Evolutionary conservation across 2,888 invertebrate genomes (phyloP).

Genomic region (Athripsodes cinereus): DNA sequence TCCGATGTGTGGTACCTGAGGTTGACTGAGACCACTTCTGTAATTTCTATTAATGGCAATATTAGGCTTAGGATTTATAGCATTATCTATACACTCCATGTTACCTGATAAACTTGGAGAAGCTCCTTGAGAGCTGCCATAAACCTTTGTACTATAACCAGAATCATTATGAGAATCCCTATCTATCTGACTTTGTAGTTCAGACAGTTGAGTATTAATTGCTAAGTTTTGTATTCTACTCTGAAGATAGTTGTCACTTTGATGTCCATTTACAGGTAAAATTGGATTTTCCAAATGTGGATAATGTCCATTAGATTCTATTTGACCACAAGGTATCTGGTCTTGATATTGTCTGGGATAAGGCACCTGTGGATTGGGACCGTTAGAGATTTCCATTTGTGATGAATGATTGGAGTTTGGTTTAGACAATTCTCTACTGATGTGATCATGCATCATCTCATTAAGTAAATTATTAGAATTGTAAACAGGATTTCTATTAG

Average conservation of each 20-base stretch:
- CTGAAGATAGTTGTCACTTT: conserved; percentile 43
- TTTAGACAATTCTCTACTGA: conserved; percentile 44
- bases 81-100: conserved; percentile 41
- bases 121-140: conserved; percentile 70
- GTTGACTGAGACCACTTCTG: conserved; percentile 34
- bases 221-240: conserved; percentile 46
- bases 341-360: conserved; percentile 1
- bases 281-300: conserved; percentile 24
- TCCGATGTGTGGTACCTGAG: conserved; percentile 42
- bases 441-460: conserved; percentile 51
- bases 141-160: conserved; percentile 78
- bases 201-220: conserved; percentile 46
- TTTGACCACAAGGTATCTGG: background rate
- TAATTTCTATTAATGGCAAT: conserved; percentile 32
- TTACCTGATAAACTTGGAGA: conserved; percentile 67
- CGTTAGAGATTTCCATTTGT: background rate
- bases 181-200: conserved; percentile 49
- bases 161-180: conserved; percentile 75
- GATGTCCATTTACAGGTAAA: conserved; percentile 27
- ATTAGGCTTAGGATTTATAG: conserved; percentile 35
- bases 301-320: conserved; percentile 13
- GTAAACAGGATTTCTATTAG: conserved; percentile 44
- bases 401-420: background rate
- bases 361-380: background rate
- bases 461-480: conserved; percentile 43